Evolutionary conservation across 2,797 vertebrate species (phyloP).

Genomic region (Notoglanidium macrostoma): DNA sequence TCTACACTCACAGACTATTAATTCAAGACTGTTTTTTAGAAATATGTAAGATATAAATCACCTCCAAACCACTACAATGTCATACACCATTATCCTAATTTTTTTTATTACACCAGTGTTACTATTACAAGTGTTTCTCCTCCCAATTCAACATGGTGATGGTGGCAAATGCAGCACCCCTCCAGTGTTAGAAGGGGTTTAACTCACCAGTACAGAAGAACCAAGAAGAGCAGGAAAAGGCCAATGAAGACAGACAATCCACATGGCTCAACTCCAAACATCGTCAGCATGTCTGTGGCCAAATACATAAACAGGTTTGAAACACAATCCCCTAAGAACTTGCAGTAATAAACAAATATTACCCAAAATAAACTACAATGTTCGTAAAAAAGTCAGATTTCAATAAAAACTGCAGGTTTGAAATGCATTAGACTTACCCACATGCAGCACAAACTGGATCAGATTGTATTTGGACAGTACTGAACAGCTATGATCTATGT

Average conservation of each 20-base stretch:
- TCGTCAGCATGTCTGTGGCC: slow-evolving; percentile 51
- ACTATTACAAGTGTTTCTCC: background rate
- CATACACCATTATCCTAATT: background rate
- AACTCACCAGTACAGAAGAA: slow-evolving; percentile 75
- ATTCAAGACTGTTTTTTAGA: background rate
- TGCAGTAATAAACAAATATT: background rate
- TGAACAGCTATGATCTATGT: background rate
- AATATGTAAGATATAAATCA: background rate
- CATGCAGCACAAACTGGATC: background rate
- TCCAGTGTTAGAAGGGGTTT: background rate
- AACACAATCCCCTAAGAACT: background rate
- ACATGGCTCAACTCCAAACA: slow-evolving; percentile 55
- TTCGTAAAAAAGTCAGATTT: background rate
- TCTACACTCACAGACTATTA: background rate
- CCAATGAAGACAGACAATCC: slow-evolving; percentile 62
- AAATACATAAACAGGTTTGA: background rate
- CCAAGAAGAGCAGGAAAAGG: slow-evolving; percentile 70
- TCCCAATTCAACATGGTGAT: background rate
- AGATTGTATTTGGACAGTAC: background rate
- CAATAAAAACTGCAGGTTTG: background rate
- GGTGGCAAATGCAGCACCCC: background rate
- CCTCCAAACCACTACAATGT: background rate
- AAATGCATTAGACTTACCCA: background rate
- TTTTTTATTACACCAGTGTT: background rate
- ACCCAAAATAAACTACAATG: background rate